Percentiles rank a stretch among this genome's conserved stretches.
Conservation (phyloP, 30 jellyfish, hydroid and myxozoan genomes). For the Pelagia noctiluca region DNA sequence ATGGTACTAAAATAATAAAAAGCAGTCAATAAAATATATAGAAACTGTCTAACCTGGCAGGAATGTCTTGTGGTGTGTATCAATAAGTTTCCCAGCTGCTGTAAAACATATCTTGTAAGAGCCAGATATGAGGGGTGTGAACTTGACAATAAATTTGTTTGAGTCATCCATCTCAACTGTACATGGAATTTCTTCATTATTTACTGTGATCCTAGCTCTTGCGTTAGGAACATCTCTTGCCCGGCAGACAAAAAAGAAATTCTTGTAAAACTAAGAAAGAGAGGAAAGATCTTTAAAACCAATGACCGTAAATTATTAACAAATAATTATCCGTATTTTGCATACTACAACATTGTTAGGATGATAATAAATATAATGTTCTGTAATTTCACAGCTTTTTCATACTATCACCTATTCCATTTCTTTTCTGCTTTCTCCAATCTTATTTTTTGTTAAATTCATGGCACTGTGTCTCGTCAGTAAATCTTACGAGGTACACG, state of each 20-base stretch:
- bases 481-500: no score
- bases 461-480: no score
- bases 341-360: no score
- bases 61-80: conserved; percentile 21
- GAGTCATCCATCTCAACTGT: conserved; percentile 32
- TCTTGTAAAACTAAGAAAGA: conserved; percentile 58
- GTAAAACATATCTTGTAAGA: conserved; percentile 18
- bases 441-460: no score
- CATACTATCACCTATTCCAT: no score
- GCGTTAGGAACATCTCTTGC: conserved; percentile 14
- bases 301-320: background rate
- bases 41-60: no score
- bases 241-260: conserved; percentile 24
- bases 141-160: conserved; percentile 27
- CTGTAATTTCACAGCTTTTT: no score
- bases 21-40: no score
- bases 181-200: conserved; percentile 35
- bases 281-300: background rate
- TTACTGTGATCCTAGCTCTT: conserved; percentile 33
- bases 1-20: no score
- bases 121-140: conserved; percentile 68
- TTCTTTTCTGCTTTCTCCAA: no score
- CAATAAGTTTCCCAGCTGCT: conserved; percentile 33
- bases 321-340: no score
- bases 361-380: no score